Base-by-base conservation (phyloP, 2,113 vertebrate genomes). In the Anolis sagrei region DNA sequence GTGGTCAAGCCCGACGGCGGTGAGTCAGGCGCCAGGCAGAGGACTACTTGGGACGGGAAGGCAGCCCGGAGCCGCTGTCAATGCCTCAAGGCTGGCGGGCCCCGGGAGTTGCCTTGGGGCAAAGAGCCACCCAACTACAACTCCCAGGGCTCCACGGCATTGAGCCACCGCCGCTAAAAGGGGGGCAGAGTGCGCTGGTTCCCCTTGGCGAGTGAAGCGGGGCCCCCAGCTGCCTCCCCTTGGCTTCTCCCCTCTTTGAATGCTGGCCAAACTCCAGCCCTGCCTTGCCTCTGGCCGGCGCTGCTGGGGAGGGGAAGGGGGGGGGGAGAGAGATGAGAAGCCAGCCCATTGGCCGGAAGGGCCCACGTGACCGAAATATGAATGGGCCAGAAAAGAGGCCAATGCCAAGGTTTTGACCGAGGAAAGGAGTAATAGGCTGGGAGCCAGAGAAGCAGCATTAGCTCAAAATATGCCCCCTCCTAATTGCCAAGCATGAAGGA, bases 1-100 rank as follows among this genome's bases (percentile, higher is more conserved):
- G 97, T 99, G 89, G 98, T 96, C 91, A 96, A 95, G 92, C 96
- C 92, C 91, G 92, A 94, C 82, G 90, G 94, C 87, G 93, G 93
- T 92, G 91, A 88, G 94, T 93, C 79, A 78, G 75, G 82, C 29
- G 78, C 72, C n/a, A 23, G 75, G 62, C 49, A 75, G 70, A 2
- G 66, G 36, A 5, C 34, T 29, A 32, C 21, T 44, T 6, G 7
- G 48, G 1, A 3, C 14, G 16, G 23, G 39, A 27, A 23, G 61
- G 61, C 13, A 19, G 21, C 19, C 25, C 3, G n/a, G n/a, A n/a
- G 14, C 51, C 51, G 2, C 51, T 54, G 10, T 51, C 7, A 51
- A 6, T 51, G 49, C 49, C 49, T 11, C 49, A 6, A 54, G 9
- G 54, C 54, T 58, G 18, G 11, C 13, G 54, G 18, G 16, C 18